Base-by-base conservation (phyloP, 2,888 invertebrate genomes). In the Ophonus ardosiacus region DNA sequence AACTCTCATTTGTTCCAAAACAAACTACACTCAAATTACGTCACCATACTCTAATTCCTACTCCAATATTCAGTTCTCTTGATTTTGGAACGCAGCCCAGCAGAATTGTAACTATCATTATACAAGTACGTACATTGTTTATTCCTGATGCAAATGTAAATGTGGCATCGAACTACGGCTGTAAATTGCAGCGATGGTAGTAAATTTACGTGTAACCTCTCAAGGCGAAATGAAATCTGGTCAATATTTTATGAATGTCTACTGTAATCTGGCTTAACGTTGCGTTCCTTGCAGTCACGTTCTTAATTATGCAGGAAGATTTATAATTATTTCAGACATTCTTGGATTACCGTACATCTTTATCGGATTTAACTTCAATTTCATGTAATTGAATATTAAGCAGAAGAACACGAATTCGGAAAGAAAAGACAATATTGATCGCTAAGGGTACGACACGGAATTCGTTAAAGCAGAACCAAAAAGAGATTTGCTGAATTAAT, bases 301-400 rank as follows among this genome's bases (percentile, higher is more conserved):
- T 57, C 81, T 81, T 68, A 65, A 81, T 81, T 81, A 81, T 81
- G 61, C 68, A 81, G 21, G 43, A 51, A 65, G 81, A 81, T 81
- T 81, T 81, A 81, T 81, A 81, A 81, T 65, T 81, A 68, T 65
- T 81, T 81, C 21, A 51, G 56, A 31, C 65, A 68, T 51, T 68
- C 81, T 24, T 15, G 81, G 63, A 81, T 81, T 81, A 81, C 40
- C 56, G 68, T 56, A 24, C 81, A 24, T 81, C 80, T 61, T 81
- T 63, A 81, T 81, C 78, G 57, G 78, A 78, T 78, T 78, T 57
- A 78, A 74, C 71, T 74, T 74, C 43, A 40, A 43, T 74, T 21
- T 43, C 71, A 18, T 74, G 71, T 74, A 74, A 74, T 74, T 74
- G 71, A 74, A 74, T 74, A 74, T 74, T 74, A 74, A 74, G 43